Percentiles rank a stretch among this genome's conserved stretches.
Evolutionary conservation across 2,888 invertebrate species (phyloP).

Genomic region (Chrysolina oricalcia): DNA sequence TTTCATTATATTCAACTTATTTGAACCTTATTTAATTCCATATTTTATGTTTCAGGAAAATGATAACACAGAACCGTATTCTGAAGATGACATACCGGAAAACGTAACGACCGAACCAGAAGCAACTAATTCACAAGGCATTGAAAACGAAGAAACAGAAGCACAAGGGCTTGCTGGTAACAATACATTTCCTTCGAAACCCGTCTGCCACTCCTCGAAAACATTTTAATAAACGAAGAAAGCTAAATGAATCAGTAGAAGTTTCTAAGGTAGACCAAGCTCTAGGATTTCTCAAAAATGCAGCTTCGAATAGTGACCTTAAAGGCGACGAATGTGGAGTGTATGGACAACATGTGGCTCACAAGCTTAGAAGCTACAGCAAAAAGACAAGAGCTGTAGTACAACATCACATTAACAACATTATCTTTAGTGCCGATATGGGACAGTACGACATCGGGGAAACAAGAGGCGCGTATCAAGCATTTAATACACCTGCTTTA

Average conservation of each 20-base stretch:
- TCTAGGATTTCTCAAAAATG: not conserved
- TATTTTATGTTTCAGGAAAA: not conserved
- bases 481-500: not conserved
- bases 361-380: conserved; percentile 28
- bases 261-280: conserved; percentile 13
- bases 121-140: conserved; percentile 23
- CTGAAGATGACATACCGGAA: conserved; percentile 13
- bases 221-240: not conserved
- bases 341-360: conserved; percentile 25
- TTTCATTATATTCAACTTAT: conserved; percentile 17
- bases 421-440: conserved; percentile 29
- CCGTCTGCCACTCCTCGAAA: not conserved
- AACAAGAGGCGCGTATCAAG: not conserved
- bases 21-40: conserved; percentile 3
- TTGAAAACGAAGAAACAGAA: conserved; percentile 9
- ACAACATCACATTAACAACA: conserved; percentile 30
- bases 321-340: conserved; percentile 18
- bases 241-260: conserved; percentile 2
- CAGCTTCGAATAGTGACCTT: not conserved
- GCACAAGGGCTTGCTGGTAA: conserved; percentile 18
- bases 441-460: conserved; percentile 18
- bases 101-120: conserved; percentile 25
- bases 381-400: conserved; percentile 27
- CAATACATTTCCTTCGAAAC: conserved; percentile 17
- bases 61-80: conserved; percentile 8